Base-by-base conservation (phyloP, 2,888 invertebrate genomes). In the Polyommatus icarus region DNA sequence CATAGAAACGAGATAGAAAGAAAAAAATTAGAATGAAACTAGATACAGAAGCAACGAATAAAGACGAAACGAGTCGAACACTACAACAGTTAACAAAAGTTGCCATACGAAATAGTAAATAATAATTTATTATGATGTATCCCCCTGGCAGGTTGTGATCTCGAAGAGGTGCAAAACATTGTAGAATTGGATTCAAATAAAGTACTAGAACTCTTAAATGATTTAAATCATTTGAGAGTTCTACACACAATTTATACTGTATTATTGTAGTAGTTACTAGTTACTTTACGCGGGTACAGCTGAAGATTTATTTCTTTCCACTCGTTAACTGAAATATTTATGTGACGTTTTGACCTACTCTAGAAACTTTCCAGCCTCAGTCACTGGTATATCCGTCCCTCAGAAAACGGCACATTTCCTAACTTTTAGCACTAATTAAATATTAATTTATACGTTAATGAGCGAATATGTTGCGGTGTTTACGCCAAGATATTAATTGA, bases 361-460 rank as follows among this genome's bases (percentile, higher is more conserved):
- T 29, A 75, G 7, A 73, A 73, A 29, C 54, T 75, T 29, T 54
- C 75, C 75, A 75, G 54, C 54, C 46, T 73, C 40, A 20, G 73
- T 50, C 54, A 75, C 29, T 24, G 24, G 3, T 75, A 75, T 18
- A 54, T 8, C 24, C 6, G 75, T 40, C 24, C 20, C 3, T 24
- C 40, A 73, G 20, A 73, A 73, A 10, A 15, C 40, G 20, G n/a
- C n/a, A n/a, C 24, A 15, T 75, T 50, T 54, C 29, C 75, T 54
- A 75, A 75, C 54, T 75, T 29, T 46, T 54, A 75, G 50, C 75
- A 18, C 18, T 29, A 75, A 75, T 75, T 50, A 75, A 54, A 75
- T 75, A 75, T 75, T 29, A 75, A 75, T 75, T 75, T 75, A 75
- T 4, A 29, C 50, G 12, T n/a, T 50, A 73, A 46, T 73, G 73